These are phyloP conservation scores for Altica lythri DNA, from an alignment of 2,888 invertebrate species.

Conservation along the genomic window DNA sequence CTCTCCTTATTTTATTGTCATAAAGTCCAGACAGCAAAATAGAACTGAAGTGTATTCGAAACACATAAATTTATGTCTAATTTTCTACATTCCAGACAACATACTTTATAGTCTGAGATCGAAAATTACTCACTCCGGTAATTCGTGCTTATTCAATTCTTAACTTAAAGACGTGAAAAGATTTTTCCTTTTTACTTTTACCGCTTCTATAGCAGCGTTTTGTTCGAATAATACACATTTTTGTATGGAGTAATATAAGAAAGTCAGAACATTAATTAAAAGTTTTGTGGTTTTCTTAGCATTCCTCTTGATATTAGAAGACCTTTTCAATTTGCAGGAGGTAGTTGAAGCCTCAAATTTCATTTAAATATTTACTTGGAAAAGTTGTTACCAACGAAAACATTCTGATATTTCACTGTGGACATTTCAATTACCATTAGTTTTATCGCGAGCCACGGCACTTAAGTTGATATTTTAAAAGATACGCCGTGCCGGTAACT, in stretches of 20 bases:
- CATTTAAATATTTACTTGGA: slow-evolving; percentile 12
- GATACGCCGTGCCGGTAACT: no score
- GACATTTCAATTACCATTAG: neutral
- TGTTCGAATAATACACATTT: slow-evolving; percentile 15
- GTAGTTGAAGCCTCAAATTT: slow-evolving; percentile 7
- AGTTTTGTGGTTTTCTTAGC: slow-evolving; percentile 19
- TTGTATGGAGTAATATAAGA: slow-evolving; percentile 14
- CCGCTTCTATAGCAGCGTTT: neutral
- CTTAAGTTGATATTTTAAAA: no score
- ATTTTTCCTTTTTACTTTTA: slow-evolving; percentile 3
- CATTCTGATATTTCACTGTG: neutral
- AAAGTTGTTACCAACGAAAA: slow-evolving; percentile 1
- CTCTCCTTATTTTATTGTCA: no score
- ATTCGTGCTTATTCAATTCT: neutral
- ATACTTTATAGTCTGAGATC: neutral
- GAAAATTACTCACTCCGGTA: neutral
- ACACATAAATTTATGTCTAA: no score
- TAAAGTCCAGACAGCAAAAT: no score
- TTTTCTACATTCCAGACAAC: neutral
- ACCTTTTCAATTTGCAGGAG: slow-evolving; percentile 10
- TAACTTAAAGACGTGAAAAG: neutral
- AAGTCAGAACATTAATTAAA: slow-evolving; percentile 21
- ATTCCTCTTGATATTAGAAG: slow-evolving; percentile 10
- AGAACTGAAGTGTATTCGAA: no score
- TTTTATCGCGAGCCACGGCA: no score